phyloP scores from a whole-genome alignment of 1,140 invertebrate species.

The Drosophila repletoides region DNA sequence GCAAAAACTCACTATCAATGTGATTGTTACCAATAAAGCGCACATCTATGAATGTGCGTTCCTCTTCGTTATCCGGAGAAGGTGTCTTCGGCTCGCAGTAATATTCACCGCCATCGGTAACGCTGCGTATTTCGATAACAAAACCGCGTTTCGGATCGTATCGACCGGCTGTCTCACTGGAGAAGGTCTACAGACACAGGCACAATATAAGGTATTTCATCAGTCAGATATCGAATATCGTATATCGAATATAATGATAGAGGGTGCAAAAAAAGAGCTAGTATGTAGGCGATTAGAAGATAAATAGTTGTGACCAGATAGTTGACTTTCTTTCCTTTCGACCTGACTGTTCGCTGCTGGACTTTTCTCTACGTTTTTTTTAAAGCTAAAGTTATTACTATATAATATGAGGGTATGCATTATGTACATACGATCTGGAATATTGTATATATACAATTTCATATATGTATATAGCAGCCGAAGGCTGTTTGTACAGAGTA shows the following conservation, averaged over 20 bases:
- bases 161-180: conserved; percentile 65
- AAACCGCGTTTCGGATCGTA: conserved; percentile 86
- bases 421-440: conserved; percentile 14
- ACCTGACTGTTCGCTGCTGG: not conserved
- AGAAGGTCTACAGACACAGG: conserved; percentile 56
- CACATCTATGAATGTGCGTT: conserved; percentile 63
- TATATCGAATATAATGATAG: not conserved
- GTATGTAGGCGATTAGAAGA: not conserved
- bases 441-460: not conserved
- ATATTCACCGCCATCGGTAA: conserved; percentile 82
- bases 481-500: too few species aligned
- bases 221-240: conserved; percentile 9
- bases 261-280: not conserved
- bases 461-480: conserved; percentile 2
- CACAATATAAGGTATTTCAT: conserved; percentile 10
- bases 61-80: conserved; percentile 50
- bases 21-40: conserved; percentile 79
- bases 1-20: conserved; percentile 82
- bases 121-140: conserved; percentile 82
- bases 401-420: conserved; percentile 5
- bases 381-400: not conserved
- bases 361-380: not conserved
- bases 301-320: not conserved
- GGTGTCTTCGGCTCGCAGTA: conserved; percentile 83
- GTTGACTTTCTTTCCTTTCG: conserved; percentile 5